Conservation (phyloP, 1,140 invertebrate genomes). For the Drosophila repletoides region DNA sequence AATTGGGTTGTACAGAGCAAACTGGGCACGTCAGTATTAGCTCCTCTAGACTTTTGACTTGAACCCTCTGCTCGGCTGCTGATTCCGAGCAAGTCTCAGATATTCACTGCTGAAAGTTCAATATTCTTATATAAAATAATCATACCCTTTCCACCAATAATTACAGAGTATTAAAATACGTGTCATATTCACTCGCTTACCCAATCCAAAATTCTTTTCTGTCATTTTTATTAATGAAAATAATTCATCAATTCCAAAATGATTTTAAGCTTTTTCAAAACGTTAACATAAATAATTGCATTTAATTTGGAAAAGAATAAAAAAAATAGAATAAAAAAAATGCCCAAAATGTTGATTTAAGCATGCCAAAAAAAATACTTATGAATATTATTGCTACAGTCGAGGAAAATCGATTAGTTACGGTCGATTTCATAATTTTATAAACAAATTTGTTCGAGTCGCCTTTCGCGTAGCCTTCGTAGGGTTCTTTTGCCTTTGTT, state of each 20-base stretch:
- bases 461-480: conserved; percentile 21
- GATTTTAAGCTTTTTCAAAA: neutral
- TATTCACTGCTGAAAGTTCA: no score
- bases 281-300: conserved; percentile 51
- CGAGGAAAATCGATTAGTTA: conserved; percentile 57
- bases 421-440: conserved; percentile 73
- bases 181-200: no score
- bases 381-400: conserved; percentile 27
- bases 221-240: neutral
- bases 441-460: conserved; percentile 69
- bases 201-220: neutral
- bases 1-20: no score
- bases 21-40: no score
- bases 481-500: conserved; percentile 4
- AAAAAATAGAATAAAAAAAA: no score
- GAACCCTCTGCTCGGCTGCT: no score
- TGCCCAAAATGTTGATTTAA: neutral
- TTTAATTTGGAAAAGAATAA: no score
- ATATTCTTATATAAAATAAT: no score
- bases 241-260: neutral
- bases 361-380: conserved; percentile 38
- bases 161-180: no score
- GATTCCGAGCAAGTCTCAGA: no score
- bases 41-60: no score
- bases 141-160: no score